These are phyloP conservation scores for Notodonta dromedarius DNA, from an alignment of 2,888 invertebrate genomes.

Conservation along the genomic window DNA sequence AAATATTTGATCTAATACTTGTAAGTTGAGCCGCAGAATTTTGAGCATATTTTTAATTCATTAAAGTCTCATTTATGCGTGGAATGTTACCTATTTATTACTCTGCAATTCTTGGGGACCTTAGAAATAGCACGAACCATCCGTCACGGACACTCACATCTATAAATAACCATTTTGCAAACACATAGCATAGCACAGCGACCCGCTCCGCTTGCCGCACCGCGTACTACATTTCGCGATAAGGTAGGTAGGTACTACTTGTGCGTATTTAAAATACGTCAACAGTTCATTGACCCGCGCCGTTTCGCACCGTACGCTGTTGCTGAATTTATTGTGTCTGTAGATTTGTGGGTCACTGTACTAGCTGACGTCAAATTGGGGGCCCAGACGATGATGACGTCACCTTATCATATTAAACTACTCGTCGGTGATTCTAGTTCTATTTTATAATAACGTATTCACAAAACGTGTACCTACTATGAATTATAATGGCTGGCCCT, in stretches of 20 bases:
- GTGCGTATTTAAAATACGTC: constrained; percentile 82
- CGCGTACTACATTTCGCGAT: constrained; percentile 78
- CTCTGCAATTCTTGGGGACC: constrained; percentile 57
- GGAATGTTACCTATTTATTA: constrained; percentile 29
- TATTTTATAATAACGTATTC: constrained; percentile 66
- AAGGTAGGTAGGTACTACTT: constrained; percentile 74
- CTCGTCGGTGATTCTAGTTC: constrained; percentile 73
- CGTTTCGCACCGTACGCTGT: constrained; percentile 76
- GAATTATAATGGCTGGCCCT: constrained; percentile 76
- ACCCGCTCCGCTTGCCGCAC: constrained; percentile 64
- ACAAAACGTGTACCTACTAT: constrained; percentile 68
- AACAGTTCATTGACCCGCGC: constrained; percentile 79
- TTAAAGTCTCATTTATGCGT: constrained; percentile 18
- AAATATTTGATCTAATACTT: constrained; percentile 3
- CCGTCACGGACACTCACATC: constrained; percentile 72
- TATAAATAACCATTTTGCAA: constrained; percentile 80
- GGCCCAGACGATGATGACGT: constrained; percentile 77
- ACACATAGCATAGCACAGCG: constrained; percentile 63
- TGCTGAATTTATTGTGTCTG: constrained; percentile 82
- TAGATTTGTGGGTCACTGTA: constrained; percentile 82
- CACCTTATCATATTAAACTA: constrained; percentile 69
- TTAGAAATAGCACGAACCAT: constrained; percentile 71
- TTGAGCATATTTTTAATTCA: constrained; percentile 31
- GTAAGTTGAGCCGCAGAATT: constrained; percentile 2
- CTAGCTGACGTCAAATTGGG: constrained; percentile 77